phyloP scores from a whole-genome alignment of 2,113 vertebrate species.

The Cercopithecus mona region DNA sequence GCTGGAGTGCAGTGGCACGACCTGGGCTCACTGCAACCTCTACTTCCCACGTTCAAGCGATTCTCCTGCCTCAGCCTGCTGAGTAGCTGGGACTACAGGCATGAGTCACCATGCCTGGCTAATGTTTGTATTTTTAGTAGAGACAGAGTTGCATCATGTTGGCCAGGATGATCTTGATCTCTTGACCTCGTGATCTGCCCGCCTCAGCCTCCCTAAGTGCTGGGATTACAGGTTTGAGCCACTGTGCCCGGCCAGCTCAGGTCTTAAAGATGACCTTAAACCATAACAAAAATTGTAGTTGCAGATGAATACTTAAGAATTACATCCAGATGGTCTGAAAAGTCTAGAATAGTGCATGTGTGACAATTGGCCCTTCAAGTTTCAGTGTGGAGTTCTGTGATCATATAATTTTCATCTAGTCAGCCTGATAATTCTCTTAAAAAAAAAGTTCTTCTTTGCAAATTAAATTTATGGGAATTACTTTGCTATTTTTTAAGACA shows the following conservation, averaged over 20 bases:
- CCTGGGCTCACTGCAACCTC: no score
- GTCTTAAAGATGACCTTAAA: not conserved
- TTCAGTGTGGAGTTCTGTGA: not conserved
- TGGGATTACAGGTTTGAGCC: no score
- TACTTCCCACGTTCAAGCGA: no score
- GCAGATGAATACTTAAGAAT: not conserved
- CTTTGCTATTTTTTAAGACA: not conserved
- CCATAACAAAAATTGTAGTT: not conserved
- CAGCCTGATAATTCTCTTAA: not conserved
- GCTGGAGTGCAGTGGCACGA: no score
- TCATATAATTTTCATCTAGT: not conserved
- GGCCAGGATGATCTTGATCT: no score
- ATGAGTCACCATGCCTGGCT: no score
- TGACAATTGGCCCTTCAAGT: not conserved
- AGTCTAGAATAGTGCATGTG: not conserved
- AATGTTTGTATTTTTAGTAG: no score
- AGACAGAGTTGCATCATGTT: no score
- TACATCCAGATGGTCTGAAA: not conserved
- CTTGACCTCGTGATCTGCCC: no score
- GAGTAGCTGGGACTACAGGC: no score
- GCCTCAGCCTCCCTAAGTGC: no score
- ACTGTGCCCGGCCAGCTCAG: not conserved
- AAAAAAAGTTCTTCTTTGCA: not conserved
- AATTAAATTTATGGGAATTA: not conserved
- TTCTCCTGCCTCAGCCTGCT: no score